phyloP scores from a whole-genome alignment of 2,113 vertebrate species.

The Antechinus stuartii region DNA sequence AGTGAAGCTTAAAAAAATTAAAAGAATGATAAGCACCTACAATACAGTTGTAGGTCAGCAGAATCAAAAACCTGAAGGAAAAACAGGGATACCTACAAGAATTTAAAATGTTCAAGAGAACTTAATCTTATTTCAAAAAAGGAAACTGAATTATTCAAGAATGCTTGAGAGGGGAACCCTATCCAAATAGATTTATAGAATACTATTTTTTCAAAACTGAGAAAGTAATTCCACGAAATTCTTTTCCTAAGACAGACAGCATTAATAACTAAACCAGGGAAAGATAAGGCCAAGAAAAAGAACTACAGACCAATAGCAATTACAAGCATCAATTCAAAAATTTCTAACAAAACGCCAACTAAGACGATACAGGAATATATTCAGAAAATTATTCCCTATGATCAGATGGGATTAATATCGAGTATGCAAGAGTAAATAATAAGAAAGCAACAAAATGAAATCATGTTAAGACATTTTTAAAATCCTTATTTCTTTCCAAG shows the following conservation, averaged over 20 bases:
- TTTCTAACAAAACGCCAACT: not conserved
- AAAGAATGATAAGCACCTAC: not conserved
- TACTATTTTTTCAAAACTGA: not conserved
- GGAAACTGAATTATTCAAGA: not conserved
- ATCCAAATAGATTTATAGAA: not conserved
- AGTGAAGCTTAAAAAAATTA: not conserved
- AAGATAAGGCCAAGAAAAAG: not conserved
- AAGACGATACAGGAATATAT: no score
- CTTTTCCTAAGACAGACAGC: not conserved
- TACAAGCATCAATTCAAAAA: not conserved
- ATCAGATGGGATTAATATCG: not conserved
- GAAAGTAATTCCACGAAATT: not conserved
- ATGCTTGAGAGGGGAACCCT: not conserved
- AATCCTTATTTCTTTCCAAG: not conserved
- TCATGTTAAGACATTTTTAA: not conserved
- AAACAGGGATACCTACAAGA: not conserved
- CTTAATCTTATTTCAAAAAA: not conserved
- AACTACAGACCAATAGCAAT: not conserved
- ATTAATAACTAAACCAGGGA: not conserved
- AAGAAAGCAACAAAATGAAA: not conserved
- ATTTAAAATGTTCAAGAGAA: not conserved
- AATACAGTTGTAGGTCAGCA: not conserved
- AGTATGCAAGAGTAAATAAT: not conserved
- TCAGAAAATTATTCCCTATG: not conserved
- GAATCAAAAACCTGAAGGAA: not conserved